Percentiles rank a stretch among this genome's conserved stretches.
Conservation (phyloP, 2,113 vertebrate genomes). For the Mixornis gularis region DNA sequence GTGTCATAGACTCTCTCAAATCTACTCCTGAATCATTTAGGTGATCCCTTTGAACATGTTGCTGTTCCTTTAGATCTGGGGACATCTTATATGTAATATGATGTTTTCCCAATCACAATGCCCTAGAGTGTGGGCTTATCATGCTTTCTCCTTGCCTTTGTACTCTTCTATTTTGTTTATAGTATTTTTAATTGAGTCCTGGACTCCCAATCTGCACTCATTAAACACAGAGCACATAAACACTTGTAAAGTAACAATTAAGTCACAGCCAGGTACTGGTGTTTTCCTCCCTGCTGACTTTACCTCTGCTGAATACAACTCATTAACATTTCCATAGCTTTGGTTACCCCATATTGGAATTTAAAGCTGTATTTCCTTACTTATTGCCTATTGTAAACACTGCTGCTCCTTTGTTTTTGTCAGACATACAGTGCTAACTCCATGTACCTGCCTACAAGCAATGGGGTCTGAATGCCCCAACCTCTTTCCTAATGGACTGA, state of each 20-base stretch:
- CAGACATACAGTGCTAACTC: not conserved
- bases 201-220: conserved; percentile 45
- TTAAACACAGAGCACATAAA: conserved; percentile 41
- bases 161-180: conserved; percentile 27
- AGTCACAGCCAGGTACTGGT: conserved; percentile 56
- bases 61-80: not conserved
- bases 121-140: not conserved
- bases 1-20: not conserved
- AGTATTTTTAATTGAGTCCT: conserved; percentile 55
- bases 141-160: not conserved
- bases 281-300: conserved; percentile 47
- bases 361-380: not conserved
- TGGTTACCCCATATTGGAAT: conserved; percentile 17
- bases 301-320: conserved; percentile 22
- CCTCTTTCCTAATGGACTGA: not conserved
- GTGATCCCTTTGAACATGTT: not conserved
- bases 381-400: not conserved
- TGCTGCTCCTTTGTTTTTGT: not conserved
- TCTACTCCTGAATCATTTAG: not conserved
- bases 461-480: not conserved
- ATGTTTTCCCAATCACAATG: not conserved
- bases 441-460: not conserved
- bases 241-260: conserved; percentile 50
- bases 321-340: conserved; percentile 52
- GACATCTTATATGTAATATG: not conserved